Evolutionary conservation across 2,113 vertebrate species (phyloP), one percentile per base, ranked within the genome.

Genomic region (Hypocryptadius cinnamomeus): DNA sequence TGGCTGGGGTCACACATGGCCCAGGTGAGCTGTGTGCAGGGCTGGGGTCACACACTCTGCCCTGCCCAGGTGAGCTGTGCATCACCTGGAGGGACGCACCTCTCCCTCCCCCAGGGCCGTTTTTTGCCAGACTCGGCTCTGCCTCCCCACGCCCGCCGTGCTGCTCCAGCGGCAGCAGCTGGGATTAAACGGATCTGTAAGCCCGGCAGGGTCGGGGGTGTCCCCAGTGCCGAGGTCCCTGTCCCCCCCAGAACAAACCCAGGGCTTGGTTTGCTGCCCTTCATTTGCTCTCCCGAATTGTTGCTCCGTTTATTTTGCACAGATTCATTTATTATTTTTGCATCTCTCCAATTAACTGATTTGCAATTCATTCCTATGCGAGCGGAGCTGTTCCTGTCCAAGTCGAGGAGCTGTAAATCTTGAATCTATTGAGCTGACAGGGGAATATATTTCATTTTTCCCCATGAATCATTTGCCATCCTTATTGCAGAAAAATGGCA

Each of bases 401-500:
- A 97, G 97, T 97, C 96, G 90, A 97, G 98, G 95, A 97, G 98
- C 97, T 98, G 98, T 98, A 98, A 97, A 98, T 98, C 97, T 97
- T 85, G 91, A 93, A 97, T 98, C 97, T 96, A 83, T 97, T 97
- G 97, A 97, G 92, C 93, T 98, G 98, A 98, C 97, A 97, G 97
- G 68, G 95, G 97, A 95, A 97, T 96, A 97, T 97, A 98, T 98
- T 98, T 98, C 98, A 98, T 97, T 98, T 98, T 95, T 94, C 83
- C 96, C 93, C 97, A 96, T 98, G 97, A 98, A 98, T 98, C 97
- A 98, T 97, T 98, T 97, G 96, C 97, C 95, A 97, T 96, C 95
- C 98, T 98, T 97, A 98, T 93, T 97, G 97, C 95, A 97, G 97
- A 98, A 98, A 98, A 98, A 98, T 97, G 97, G 97, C 96, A 97